Evolutionary conservation across 2,888 invertebrate genomes (phyloP).

Genomic region (Caenorhabditis sp.): DNA sequence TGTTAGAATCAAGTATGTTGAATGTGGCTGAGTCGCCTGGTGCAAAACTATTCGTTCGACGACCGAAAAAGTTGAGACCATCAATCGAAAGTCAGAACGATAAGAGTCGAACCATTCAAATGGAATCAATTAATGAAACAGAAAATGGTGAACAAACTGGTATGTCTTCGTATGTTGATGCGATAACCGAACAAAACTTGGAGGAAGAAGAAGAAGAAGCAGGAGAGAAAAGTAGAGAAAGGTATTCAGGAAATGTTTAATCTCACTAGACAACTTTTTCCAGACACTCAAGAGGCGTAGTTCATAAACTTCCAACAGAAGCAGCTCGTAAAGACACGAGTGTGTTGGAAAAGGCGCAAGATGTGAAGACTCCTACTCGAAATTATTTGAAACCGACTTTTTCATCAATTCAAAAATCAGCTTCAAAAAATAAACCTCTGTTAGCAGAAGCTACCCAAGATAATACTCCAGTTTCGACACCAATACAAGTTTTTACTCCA

Average conservation of each 20-base stretch:
- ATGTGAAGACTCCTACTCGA: neutral
- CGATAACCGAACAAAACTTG: neutral
- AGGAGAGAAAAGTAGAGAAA: too few species aligned
- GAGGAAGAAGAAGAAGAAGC: too few species aligned
- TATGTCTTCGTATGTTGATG: neutral
- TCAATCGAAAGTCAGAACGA: neutral
- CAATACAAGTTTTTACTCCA: neutral
- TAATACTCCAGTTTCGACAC: neutral
- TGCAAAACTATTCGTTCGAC: neutral
- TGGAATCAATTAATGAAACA: neutral
- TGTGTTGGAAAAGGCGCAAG: too few species aligned
- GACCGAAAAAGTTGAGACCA: neutral
- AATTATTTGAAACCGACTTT: neutral
- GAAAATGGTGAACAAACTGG: neutral
- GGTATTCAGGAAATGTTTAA: too few species aligned
- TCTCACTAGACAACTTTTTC: too few species aligned
- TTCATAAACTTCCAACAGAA: too few species aligned
- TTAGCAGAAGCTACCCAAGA: too few species aligned
- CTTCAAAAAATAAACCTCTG: neutral
- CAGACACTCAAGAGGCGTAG: too few species aligned
- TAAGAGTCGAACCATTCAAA: neutral
- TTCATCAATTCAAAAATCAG: neutral
- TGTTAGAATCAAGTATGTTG: neutral
- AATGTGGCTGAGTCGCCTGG: neutral
- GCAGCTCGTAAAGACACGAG: too few species aligned